phyloP scores from a whole-genome alignment of 2,113 vertebrate genomes.

The Syngnathus scovelli region DNA sequence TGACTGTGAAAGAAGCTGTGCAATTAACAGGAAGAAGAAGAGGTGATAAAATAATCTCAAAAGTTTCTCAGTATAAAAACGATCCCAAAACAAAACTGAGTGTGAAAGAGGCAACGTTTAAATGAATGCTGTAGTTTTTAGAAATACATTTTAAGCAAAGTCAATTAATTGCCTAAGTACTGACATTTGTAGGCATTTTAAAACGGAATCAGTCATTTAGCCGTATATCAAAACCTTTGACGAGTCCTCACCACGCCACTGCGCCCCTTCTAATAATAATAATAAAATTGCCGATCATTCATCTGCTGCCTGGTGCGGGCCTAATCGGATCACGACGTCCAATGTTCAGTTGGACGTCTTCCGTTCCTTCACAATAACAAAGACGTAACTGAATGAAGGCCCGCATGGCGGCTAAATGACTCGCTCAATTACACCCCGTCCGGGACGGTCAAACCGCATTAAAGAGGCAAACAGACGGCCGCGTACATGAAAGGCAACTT shows the following conservation, averaged over 20 bases:
- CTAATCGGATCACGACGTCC: constrained; percentile 71
- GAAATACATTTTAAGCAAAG: neutral
- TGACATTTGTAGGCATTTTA: neutral
- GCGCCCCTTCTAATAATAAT: constrained; percentile 38
- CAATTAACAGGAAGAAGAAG: too few relatives aligned
- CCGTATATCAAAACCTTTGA: neutral
- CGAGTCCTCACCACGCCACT: neutral
- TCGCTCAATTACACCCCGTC: constrained; percentile 71
- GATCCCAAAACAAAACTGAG: too few relatives aligned
- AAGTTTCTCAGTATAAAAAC: too few relatives aligned
- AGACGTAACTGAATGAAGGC: constrained; percentile 73
- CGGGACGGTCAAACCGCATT: constrained; percentile 69
- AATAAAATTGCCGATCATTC: constrained; percentile 61
- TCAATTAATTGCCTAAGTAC: neutral
- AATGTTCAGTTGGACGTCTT: constrained; percentile 71
- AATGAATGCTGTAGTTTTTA: too few relatives aligned
- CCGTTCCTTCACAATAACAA: constrained; percentile 77
- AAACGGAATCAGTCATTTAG: neutral
- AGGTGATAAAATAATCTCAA: too few relatives aligned
- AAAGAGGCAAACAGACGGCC: constrained; percentile 68
- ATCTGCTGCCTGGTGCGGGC: constrained; percentile 58
- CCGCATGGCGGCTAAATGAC: constrained; percentile 68
- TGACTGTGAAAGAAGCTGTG: too few relatives aligned
- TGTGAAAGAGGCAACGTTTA: too few relatives aligned
- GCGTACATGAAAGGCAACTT: constrained; percentile 73